These are phyloP conservation scores for Sepioteuthis lessoniana DNA, from an alignment of 2,888 invertebrate species.

Conservation along the genomic window DNA sequence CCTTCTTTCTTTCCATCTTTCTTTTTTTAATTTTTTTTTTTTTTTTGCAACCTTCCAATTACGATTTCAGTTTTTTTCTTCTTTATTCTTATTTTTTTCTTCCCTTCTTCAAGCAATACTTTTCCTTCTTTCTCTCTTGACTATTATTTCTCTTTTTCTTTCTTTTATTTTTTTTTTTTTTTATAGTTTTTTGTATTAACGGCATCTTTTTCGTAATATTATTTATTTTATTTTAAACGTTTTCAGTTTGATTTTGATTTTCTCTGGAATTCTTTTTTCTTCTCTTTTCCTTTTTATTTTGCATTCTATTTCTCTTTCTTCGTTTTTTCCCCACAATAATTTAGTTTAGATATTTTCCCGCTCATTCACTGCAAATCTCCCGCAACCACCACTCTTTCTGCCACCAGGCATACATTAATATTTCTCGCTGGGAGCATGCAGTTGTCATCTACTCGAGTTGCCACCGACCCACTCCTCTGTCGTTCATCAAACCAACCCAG, in stretches of 20 bases:
- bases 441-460: neutral
- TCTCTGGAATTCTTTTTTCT: neutral
- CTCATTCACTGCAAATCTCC: neutral
- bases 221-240: too few relatives aligned
- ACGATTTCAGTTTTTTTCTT: neutral
- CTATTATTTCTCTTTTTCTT: too few relatives aligned
- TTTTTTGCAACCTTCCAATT: neutral
- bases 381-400: neutral
- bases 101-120: neutral
- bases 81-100: too few relatives aligned
- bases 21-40: neutral
- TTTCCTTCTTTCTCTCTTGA: too few relatives aligned
- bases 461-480: neutral
- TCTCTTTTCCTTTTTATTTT: neutral
- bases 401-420: neutral
- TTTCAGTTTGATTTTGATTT: neutral
- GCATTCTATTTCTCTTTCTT: neutral
- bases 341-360: neutral
- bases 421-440: neutral
- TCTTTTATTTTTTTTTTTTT: too few relatives aligned
- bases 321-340: neutral
- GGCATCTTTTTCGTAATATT: too few relatives aligned
- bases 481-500: conserved; percentile 8
- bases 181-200: too few relatives aligned
- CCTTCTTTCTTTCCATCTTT: neutral